Percentiles rank a stretch among this genome's conserved stretches.
Conservation (phyloP, 1,140 invertebrate genomes). For the Heliconius hermathena region DNA sequence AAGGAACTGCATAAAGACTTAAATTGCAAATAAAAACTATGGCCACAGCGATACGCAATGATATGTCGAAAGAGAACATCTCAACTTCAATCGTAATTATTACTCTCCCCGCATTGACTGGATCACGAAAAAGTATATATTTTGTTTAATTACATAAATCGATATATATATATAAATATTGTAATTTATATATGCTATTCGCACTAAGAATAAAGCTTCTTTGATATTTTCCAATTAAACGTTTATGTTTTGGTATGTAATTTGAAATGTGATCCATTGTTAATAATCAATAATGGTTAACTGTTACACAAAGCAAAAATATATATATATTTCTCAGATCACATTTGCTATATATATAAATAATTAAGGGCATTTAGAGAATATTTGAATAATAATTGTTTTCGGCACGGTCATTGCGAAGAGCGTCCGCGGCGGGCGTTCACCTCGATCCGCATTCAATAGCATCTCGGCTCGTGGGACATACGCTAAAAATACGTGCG, state of each 20-base stretch:
- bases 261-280: too few relatives aligned
- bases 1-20: neutral
- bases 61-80: constrained; percentile 5
- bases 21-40: neutral
- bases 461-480: constrained; percentile 52
- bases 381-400: constrained; percentile 35
- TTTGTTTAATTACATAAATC: neutral
- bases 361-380: constrained; percentile 19
- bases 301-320: too few relatives aligned
- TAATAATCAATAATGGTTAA: too few relatives aligned
- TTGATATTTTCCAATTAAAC: too few relatives aligned
- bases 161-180: neutral
- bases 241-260: too few relatives aligned
- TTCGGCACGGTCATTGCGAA: constrained; percentile 52
- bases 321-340: neutral
- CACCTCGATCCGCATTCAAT: constrained; percentile 52
- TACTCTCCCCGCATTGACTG: constrained; percentile 25
- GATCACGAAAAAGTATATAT: neutral
- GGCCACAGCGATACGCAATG: neutral
- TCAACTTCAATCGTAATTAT: constrained; percentile 21
- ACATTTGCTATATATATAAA: neutral
- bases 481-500: constrained; percentile 66
- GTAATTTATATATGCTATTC: too few relatives aligned
- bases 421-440: constrained; percentile 45
- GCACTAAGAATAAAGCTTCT: too few relatives aligned